Base-by-base conservation (phyloP, 2,797 vertebrate species). In the Lates japonicus region DNA sequence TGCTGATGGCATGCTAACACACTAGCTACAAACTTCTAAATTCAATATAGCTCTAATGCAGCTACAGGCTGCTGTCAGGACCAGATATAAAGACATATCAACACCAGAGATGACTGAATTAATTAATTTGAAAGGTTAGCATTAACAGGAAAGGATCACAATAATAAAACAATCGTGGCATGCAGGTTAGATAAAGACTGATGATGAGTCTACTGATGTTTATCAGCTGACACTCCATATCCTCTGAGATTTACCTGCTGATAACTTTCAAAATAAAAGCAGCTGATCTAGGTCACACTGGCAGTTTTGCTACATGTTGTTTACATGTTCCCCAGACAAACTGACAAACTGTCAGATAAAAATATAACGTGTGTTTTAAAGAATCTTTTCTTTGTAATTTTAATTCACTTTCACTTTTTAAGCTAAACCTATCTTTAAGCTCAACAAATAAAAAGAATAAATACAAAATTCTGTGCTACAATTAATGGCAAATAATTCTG, bases 201-300 rank as follows among this genome's bases (percentile, higher is more conserved):
- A 62, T 25, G n/a, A 51, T 8, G 1, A n/a, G 57, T 60, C 39
- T 22, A 13, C n/a, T 41, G 58, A 60, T 41, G 39, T 42, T 62
- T 29, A 17, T 25, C 39, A 42, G 39, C 37, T 17, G 13, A 42
- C 42, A 7, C 6, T 17, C 7, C 13, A 61, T 3, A 19, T 70
- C 51, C 25, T 67, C 48, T 22, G 48, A 54, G 22, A 25, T 70
- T 70, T 33, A 25, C 41, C 33, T 29, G 42, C 42, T 60, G 55
- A 39, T 20, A 46, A 60, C 57, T 39, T 39, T 37, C 35, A 71
- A 37, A 71, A 51, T 29, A 52, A 71, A 61, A 72, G 58, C 33
- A 12, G 33, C 29, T 20, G 55, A 20, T 58, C 31, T 17, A 35
- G 55, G 52, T 31, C 16, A 29, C 22, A 3, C 20, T 63, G 57